phyloP scores from a whole-genome alignment of 2,888 invertebrate genomes.

The Eupsilia transversa region DNA sequence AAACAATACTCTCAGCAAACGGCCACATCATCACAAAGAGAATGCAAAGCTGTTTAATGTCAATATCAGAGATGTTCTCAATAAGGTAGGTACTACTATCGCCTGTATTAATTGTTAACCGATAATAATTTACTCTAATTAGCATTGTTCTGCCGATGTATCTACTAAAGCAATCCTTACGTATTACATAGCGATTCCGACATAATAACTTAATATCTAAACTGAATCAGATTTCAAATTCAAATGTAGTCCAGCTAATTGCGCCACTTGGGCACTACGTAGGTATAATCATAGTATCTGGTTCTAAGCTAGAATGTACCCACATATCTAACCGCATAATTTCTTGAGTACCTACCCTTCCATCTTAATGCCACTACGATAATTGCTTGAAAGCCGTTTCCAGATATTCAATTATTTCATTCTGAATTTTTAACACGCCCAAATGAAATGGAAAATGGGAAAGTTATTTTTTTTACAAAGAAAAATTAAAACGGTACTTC shows the following conservation, averaged over 20 bases:
- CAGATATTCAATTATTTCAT: constrained; percentile 17
- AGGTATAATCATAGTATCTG: not conserved
- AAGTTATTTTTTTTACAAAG: constrained; percentile 8
- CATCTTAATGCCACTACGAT: not conserved
- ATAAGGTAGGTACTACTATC: constrained; percentile 2
- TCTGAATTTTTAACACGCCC: not conserved
- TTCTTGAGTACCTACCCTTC: not conserved
- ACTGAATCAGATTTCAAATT: constrained; percentile 7
- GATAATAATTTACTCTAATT: constrained; percentile 22
- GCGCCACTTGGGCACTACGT: constrained; percentile 1
- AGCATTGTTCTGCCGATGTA: not conserved
- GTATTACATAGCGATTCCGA: not conserved
- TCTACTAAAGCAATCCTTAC: not conserved
- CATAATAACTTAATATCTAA: not conserved
- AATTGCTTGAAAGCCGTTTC: constrained; percentile 21
- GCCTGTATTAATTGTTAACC: constrained; percentile 7
- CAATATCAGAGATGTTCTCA: constrained; percentile 1
- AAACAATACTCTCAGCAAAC: not conserved
- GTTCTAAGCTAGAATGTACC: not conserved
- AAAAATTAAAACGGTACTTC: constrained; percentile 6
- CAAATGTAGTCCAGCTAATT: constrained; percentile 14
- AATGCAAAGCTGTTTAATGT: constrained; percentile 7
- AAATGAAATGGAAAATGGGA: constrained; percentile 20
- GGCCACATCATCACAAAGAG: not conserved
- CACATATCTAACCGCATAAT: constrained; percentile 24